Percentiles rank a stretch among this genome's conserved stretches.
Evolutionary conservation across 2,113 vertebrate species (phyloP).

Genomic region (Neolamprologus devosi): DNA sequence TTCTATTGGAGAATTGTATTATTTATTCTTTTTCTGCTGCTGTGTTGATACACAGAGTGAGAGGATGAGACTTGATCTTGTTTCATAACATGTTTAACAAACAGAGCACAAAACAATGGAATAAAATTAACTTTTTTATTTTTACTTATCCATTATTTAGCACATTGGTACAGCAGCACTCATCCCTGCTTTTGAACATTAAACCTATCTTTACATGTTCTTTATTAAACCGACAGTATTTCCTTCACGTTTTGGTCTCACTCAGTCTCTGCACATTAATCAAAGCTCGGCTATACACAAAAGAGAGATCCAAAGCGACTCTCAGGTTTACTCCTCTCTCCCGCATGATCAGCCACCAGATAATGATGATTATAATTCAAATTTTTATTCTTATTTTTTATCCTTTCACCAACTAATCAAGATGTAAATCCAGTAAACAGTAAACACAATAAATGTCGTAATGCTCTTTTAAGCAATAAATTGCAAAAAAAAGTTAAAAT

Average conservation of each 20-base stretch:
- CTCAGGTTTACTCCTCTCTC: rapidly evolving
- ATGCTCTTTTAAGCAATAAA: background rate
- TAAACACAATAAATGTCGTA: background rate
- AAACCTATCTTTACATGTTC: rapidly evolving
- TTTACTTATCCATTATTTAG: rapidly evolving
- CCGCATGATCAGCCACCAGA: background rate
- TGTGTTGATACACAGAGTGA: background rate
- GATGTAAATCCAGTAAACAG: background rate
- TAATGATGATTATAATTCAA: background rate
- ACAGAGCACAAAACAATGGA: background rate
- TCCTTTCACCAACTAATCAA: background rate
- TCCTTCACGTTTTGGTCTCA: background rate
- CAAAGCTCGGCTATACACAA: rapidly evolving
- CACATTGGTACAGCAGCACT: background rate
- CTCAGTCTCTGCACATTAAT: background rate
- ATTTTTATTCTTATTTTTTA: background rate
- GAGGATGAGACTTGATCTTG: background rate
- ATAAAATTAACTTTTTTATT: rapidly evolving
- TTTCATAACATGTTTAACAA: background rate
- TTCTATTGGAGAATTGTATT: background rate
- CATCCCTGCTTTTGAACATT: background rate
- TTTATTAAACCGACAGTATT: background rate
- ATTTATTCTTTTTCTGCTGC: background rate
- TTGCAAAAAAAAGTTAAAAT: background rate
- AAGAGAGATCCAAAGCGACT: background rate